Evolutionary conservation across 2,113 vertebrate genomes (phyloP).

Genomic region (Cyprinodon tularosa): DNA sequence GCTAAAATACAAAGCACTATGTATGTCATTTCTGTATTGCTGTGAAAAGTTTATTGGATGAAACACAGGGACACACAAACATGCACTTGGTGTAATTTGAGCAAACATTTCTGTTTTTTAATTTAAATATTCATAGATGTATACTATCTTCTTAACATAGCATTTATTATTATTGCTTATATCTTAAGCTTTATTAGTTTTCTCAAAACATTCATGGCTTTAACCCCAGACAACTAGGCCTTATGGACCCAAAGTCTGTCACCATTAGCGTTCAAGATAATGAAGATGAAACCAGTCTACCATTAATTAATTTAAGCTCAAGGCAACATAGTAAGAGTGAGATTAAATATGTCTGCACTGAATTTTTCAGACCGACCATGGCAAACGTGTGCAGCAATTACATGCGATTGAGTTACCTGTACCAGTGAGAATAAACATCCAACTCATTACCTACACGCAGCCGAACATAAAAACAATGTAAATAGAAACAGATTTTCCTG

Average conservation of each 20-base stretch:
- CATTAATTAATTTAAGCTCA: slow-evolving; percentile 3
- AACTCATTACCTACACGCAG: slow-evolving; percentile 51
- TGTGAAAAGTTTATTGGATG: background rate
- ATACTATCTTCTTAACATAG: background rate
- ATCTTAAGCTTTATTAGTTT: background rate
- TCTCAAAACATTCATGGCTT: background rate
- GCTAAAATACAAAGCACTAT: too few relatives aligned
- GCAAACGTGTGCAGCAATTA: slow-evolving; percentile 12
- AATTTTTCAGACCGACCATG: slow-evolving; percentile 5
- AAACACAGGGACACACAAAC: background rate
- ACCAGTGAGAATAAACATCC: slow-evolving; percentile 38
- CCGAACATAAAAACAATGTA: slow-evolving; percentile 42
- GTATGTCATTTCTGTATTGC: background rate
- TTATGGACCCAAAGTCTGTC: background rate
- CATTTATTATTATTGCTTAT: background rate
- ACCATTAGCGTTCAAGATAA: background rate
- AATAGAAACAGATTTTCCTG: slow-evolving; percentile 56
- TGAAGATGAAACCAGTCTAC: slow-evolving; percentile 9
- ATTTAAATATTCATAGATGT: background rate
- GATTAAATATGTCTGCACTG: slow-evolving; percentile 15
- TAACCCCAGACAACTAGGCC: background rate
- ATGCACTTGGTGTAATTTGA: background rate
- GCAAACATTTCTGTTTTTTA: background rate
- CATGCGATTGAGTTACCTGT: slow-evolving; percentile 40
- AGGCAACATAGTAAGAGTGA: slow-evolving; percentile 12